Conservation (phyloP, 2,797 vertebrate species). For the Premnoplex brunnescens region DNA sequence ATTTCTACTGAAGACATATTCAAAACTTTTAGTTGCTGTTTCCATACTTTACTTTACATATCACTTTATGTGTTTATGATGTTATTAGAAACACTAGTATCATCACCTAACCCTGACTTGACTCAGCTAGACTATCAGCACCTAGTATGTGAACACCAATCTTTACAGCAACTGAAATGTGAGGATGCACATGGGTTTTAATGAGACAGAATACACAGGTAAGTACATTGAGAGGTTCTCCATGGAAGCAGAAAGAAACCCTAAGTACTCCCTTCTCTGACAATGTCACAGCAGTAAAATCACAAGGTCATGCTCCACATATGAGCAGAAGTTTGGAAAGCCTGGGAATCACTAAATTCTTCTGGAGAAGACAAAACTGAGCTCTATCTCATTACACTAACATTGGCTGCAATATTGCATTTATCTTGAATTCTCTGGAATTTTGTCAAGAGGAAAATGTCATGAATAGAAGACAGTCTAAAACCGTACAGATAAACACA, state of each 20-base stretch:
- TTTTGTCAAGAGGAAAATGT: background rate
- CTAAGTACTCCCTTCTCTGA: background rate
- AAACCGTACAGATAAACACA: background rate
- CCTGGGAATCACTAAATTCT: background rate
- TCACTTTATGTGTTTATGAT: background rate
- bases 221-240: background rate
- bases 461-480: background rate
- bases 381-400: background rate
- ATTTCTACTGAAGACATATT: background rate
- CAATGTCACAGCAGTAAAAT: background rate
- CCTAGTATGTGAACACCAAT: accelerated
- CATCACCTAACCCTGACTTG: background rate
- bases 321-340: background rate
- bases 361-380: background rate
- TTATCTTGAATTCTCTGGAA: background rate
- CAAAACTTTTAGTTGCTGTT: background rate
- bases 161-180: background rate
- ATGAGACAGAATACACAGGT: background rate
- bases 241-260: background rate
- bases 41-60: background rate
- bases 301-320: background rate
- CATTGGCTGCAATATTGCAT: background rate
- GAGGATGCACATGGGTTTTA: background rate
- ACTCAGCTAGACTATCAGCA: background rate
- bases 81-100: background rate